Conservation (phyloP, 2,797 vertebrate genomes). For the Chelonia mydas region DNA sequence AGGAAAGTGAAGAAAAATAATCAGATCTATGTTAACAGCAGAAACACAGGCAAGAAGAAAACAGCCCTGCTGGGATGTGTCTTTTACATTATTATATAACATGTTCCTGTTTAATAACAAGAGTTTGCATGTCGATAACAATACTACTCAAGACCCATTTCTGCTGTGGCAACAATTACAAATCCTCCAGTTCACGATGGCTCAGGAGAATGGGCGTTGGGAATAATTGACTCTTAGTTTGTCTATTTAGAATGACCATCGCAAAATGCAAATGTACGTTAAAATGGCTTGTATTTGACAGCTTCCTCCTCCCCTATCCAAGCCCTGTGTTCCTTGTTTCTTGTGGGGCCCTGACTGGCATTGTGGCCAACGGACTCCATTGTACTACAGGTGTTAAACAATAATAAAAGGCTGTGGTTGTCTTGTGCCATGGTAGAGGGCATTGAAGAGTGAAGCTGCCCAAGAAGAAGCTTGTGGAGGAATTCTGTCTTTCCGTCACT, state of each 20-base stretch:
- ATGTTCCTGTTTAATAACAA: not conserved
- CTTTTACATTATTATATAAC: not conserved
- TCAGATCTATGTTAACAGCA: not conserved
- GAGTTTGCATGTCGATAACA: not conserved
- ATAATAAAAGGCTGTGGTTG: not conserved
- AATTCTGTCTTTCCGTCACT: not conserved
- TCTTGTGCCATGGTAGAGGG: not conserved
- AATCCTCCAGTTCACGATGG: rapidly evolving
- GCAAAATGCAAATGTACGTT: not conserved
- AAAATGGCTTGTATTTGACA: not conserved
- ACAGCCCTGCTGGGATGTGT: not conserved
- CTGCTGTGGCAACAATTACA: not conserved
- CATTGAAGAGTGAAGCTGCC: not conserved
- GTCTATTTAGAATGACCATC: not conserved
- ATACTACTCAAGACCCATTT: not conserved
- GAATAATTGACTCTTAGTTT: not conserved
- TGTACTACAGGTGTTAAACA: not conserved
- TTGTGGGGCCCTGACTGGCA: not conserved
- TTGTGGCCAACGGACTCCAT: not conserved
- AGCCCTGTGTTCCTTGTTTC: not conserved
- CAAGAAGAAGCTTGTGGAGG: not conserved
- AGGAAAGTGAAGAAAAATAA: not conserved
- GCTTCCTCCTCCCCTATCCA: not conserved
- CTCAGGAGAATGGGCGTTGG: not conserved
- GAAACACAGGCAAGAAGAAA: constrained; percentile 15